These are phyloP conservation scores for Eidolon dupreanum DNA, from an alignment of 2,797 vertebrate genomes.

Conservation along the genomic window DNA sequence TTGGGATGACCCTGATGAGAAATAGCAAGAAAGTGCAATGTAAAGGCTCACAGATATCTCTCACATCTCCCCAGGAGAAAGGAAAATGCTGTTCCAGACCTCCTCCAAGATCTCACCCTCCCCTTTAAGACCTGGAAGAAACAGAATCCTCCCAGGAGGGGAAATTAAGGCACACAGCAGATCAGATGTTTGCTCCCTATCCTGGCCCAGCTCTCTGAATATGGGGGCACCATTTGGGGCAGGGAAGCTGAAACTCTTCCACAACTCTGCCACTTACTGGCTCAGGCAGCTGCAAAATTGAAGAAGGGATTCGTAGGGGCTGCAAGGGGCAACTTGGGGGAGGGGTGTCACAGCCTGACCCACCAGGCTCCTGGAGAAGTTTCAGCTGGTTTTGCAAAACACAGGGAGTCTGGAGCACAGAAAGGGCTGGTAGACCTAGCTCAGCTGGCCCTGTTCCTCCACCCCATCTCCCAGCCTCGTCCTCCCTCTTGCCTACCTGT, in stretches of 20 bases:
- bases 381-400: conserved; percentile 25
- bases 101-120: background rate
- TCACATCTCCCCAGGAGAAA: background rate
- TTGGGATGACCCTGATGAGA: background rate
- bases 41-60: background rate
- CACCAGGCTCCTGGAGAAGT: background rate
- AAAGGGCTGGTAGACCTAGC: background rate
- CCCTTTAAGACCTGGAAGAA: background rate
- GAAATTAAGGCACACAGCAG: background rate
- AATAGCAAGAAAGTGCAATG: background rate
- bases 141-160: background rate
- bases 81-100: background rate
- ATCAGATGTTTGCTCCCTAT: background rate
- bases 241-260: background rate
- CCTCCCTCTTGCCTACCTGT: conserved; percentile 85
- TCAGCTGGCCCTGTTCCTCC: background rate
- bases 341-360: background rate
- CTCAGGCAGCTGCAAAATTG: background rate
- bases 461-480: background rate
- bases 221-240: background rate
- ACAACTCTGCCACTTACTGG: background rate
- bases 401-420: background rate
- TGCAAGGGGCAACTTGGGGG: background rate
- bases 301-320: background rate
- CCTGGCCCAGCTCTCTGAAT: background rate